These are phyloP conservation scores for Drosophila malerkotliana DNA, from an alignment of 1,140 invertebrate genomes.

Conservation along the genomic window DNA sequence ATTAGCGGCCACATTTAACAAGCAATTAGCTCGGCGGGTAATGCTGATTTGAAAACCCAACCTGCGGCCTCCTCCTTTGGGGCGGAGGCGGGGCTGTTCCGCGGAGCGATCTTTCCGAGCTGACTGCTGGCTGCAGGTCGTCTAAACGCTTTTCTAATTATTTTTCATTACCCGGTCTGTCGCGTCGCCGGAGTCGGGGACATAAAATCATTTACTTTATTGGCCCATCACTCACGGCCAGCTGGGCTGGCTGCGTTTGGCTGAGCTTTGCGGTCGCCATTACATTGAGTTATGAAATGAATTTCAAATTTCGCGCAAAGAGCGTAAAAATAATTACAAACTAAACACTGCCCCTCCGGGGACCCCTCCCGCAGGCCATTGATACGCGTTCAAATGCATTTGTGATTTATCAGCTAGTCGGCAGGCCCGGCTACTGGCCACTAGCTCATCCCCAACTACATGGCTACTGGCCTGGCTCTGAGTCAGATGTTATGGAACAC, in stretches of 20 bases:
- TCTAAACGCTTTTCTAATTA: constrained; percentile 75
- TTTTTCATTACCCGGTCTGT: constrained; percentile 79
- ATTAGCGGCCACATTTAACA: constrained; percentile 56
- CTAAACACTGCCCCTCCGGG: constrained; percentile 51
- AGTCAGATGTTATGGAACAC: constrained; percentile 26
- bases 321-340: constrained; percentile 78
- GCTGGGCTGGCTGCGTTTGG: constrained; percentile 40
- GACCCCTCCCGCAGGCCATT: constrained; percentile 38
- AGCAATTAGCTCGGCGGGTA: constrained; percentile 70
- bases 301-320: constrained; percentile 79
- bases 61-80: constrained; percentile 8
- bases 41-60: constrained; percentile 50
- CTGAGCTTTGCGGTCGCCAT: constrained; percentile 76
- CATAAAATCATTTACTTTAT: constrained; percentile 82
- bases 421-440: constrained; percentile 33
- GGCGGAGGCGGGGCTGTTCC: neutral
- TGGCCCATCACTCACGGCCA: constrained; percentile 76
- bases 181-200: constrained; percentile 56
- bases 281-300: constrained; percentile 82
- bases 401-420: constrained; percentile 73
- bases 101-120: constrained; percentile 36
- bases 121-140: constrained; percentile 10
- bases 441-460: constrained; percentile 68
- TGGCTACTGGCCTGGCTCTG: constrained; percentile 32
- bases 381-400: constrained; percentile 75